Conservation (phyloP, 2,888 invertebrate genomes). For the Ceratothoa steindachneri region DNA sequence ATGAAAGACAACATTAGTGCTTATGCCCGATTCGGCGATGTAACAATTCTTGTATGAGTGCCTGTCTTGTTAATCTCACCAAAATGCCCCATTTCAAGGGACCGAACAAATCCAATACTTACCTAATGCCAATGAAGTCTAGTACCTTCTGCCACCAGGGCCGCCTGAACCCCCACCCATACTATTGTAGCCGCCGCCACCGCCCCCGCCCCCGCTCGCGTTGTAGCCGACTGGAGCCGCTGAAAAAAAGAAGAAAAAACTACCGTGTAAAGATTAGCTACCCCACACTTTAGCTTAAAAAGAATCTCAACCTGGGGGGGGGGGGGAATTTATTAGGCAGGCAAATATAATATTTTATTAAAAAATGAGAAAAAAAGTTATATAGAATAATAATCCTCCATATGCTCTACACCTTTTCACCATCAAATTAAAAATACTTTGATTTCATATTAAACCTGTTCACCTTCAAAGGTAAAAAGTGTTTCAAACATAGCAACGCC, state of each 20-base stretch:
- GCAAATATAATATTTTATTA: too few relatives aligned
- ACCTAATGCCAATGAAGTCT: not conserved
- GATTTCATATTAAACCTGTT: too few relatives aligned
- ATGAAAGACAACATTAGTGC: conserved; percentile 8
- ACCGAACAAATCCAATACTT: not conserved
- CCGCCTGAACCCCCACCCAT: not conserved
- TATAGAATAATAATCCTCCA: too few relatives aligned
- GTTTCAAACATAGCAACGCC: too few relatives aligned
- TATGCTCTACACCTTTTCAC: too few relatives aligned
- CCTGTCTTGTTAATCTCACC: not conserved
- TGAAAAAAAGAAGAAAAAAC: not conserved
- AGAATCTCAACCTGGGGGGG: too few relatives aligned
- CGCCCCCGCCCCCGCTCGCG: not conserved
- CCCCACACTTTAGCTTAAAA: too few relatives aligned
- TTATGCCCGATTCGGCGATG: not conserved
- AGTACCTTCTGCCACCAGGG: not conserved
- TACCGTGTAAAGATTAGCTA: too few relatives aligned
- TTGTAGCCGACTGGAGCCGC: not conserved
- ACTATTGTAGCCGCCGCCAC: not conserved
- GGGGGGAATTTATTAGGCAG: too few relatives aligned
- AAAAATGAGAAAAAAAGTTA: too few relatives aligned
- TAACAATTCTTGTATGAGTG: not conserved
- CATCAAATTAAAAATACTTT: too few relatives aligned
- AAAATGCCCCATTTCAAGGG: not conserved
- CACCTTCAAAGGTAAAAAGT: too few relatives aligned